Evolutionary conservation across 2,888 invertebrate genomes (phyloP), one percentile per base, ranked within the genome.

Genomic region (Hydropsyche betteni): DNA sequence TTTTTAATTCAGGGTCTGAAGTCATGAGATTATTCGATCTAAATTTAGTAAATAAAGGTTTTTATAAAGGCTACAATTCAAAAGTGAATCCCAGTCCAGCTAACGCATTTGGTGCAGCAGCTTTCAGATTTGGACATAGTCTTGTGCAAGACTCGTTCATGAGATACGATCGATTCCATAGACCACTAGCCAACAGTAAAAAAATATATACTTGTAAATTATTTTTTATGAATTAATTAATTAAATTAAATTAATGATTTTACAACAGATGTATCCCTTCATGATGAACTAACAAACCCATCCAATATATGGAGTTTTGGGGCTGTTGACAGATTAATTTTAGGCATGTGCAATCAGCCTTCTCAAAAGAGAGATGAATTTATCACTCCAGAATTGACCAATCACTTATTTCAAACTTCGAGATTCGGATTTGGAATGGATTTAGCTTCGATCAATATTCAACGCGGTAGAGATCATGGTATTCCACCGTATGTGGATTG

Each of bases 51-150:
- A 86, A 85, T 71, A 89, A 89, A 68, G 95, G 94, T 0, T 94
- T 89, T 83, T 95, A 90, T 82, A 86, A 88, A 3, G 90, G 90
- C 5, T 95, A 95, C 83, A 91, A 92, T 81, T 84, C 88, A 0
- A 90, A 89, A 78, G 85, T 91, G 2, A 93, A 94, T 85, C 91
- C 94, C 0, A 90, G 91, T 2, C 89, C 94, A 0, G 92, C 93
- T 0, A 95, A 94, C 83, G 88, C 92, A 0, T 95, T 95, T 84
- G 90, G 92, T 0, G 90, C 94, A 0, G 94, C 95, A 0, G 95
- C 95, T 2, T 95, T 94, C 84, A 88, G 95, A 33, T 95, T 95
- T 83, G 95, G 95, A 0, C 95, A 95, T 83, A 95, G 95, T 61
- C 85, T 97, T 79, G 94, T 96, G 3, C 94, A 95, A 81, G 89